A percentile compares a stretch with the other conserved stretches of the same genome.
Conservation (phyloP, 2,113 vertebrate genomes). For the Seriola dumerili region DNA sequence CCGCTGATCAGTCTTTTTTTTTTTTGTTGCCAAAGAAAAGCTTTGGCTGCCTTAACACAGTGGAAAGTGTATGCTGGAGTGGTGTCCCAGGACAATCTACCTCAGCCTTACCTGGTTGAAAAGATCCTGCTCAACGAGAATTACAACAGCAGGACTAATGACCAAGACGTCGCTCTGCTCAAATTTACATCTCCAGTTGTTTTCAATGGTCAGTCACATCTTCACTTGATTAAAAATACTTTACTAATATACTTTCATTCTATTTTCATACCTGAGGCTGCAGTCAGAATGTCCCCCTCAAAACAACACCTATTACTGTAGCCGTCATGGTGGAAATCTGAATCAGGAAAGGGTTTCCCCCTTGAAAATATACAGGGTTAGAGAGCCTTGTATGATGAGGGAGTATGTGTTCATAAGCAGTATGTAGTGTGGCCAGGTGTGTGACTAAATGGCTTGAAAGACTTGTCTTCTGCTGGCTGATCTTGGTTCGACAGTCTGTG, state of each 20-base stretch:
- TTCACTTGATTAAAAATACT: neutral
- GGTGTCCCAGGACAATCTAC: constrained; percentile 79
- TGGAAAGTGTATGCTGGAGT: constrained; percentile 89
- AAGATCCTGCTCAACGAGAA: constrained; percentile 88
- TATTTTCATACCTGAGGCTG: neutral
- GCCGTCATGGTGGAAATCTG: neutral
- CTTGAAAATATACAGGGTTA: neutral
- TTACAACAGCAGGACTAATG: constrained; percentile 83
- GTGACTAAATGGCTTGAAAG: neutral
- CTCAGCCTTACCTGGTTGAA: constrained; percentile 74
- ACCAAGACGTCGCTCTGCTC: constrained; percentile 91
- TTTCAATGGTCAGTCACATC: constrained; percentile 83
- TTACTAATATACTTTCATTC: no score
- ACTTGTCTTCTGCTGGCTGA: neutral
- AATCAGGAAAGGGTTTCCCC: neutral
- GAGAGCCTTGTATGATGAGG: neutral
- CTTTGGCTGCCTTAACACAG: constrained; percentile 48
- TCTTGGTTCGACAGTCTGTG: neutral
- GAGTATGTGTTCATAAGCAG: neutral
- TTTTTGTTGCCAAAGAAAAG: constrained; percentile 51
- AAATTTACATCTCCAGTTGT: constrained; percentile 83
- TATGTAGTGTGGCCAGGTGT: neutral
- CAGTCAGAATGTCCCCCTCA: neutral
- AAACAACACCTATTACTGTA: neutral
- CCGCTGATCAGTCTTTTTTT: neutral